Evolutionary conservation across 1,140 invertebrate species (phyloP).

Genomic region (Calephelis virginiensis): DNA sequence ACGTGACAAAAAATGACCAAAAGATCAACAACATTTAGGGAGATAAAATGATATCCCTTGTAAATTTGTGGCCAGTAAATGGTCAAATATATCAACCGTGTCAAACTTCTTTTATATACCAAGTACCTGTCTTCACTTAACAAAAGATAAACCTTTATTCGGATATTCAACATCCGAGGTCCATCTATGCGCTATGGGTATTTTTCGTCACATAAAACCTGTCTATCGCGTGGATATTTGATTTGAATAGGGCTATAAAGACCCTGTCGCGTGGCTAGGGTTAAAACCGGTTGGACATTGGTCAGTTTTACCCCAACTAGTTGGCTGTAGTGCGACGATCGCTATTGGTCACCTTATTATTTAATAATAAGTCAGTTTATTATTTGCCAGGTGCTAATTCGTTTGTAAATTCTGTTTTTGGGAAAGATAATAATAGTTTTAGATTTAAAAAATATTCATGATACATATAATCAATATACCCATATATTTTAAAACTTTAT

Average conservation of each 20-base stretch:
- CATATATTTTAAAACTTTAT: too few species aligned
- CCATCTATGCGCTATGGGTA: slow-evolving; percentile 50
- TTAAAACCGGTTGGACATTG: slow-evolving; percentile 59
- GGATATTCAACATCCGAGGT: slow-evolving; percentile 62
- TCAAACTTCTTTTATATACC: slow-evolving; percentile 49
- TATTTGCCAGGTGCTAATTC: slow-evolving; percentile 53
- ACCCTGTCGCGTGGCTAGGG: slow-evolving; percentile 19
- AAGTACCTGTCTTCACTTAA: slow-evolving; percentile 53
- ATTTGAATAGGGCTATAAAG: neutral
- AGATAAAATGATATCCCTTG: slow-evolving; percentile 62
- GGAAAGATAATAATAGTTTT: too few species aligned
- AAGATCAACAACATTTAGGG: slow-evolving; percentile 44
- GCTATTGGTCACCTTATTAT: slow-evolving; percentile 39
- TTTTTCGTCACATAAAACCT: slow-evolving; percentile 21
- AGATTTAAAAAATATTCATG: too few species aligned
- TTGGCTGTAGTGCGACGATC: slow-evolving; percentile 19
- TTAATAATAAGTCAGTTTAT: slow-evolving; percentile 17
- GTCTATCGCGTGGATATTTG: slow-evolving; percentile 24
- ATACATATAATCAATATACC: too few species aligned
- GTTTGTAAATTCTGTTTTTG: neutral
- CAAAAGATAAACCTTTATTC: slow-evolving; percentile 54
- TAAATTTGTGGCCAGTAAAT: slow-evolving; percentile 58
- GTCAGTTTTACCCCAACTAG: slow-evolving; percentile 37
- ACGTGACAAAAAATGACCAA: slow-evolving; percentile 51
- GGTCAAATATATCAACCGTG: slow-evolving; percentile 63